Evolutionary conservation across 2,113 vertebrate genomes (phyloP), one percentile per base, ranked within the genome.

Genomic region (Aegypius monachus): DNA sequence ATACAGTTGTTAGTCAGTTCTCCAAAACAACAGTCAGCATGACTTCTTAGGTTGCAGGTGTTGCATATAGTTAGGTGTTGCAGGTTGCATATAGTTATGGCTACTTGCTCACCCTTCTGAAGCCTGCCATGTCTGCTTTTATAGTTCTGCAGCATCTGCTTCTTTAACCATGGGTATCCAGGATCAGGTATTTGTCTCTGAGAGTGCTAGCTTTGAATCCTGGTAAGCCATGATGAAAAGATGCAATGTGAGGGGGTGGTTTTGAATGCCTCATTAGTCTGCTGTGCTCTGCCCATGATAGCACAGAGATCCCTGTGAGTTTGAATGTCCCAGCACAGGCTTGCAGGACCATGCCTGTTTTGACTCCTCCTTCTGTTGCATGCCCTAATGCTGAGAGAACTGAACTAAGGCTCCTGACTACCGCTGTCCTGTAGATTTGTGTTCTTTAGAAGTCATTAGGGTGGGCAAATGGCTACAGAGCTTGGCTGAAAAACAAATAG

Each of bases 71-170:
- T 52, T 52, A 27, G 50, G 26, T 52, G 50, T 52, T 52, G 50
- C 26, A 19, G n/a, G 8, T 8, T 0, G 4, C 0, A 0, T 23
- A 0, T 3, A 36, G 38, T 70, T 68, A 23, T 40, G 53, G 58
- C 61, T 73, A 1, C 17, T 65, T 48, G 45, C 59, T 88, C 25
- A 29, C 10, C 17, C 22, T 48, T 58, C 48, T 17, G 19, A 40
- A 73, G 48, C 25, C 58, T 52, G 40, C 38, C 0, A 1, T 1
- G 4, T 25, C 47, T 63, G 27, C 66, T 59, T 63, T 78, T 47
- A 5, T 47, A 6, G 21, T 56, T 63, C 56, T 87, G 73, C 84
- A 85, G 63, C 45, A 47, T 55, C 47, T 66, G 22, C 31, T 66
- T 6, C 62, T 81, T 81, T 70, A 66, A 36, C 27, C 0, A 0